phyloP scores from a whole-genome alignment of 2,113 vertebrate genomes.

The Brevimyrus niger region DNA sequence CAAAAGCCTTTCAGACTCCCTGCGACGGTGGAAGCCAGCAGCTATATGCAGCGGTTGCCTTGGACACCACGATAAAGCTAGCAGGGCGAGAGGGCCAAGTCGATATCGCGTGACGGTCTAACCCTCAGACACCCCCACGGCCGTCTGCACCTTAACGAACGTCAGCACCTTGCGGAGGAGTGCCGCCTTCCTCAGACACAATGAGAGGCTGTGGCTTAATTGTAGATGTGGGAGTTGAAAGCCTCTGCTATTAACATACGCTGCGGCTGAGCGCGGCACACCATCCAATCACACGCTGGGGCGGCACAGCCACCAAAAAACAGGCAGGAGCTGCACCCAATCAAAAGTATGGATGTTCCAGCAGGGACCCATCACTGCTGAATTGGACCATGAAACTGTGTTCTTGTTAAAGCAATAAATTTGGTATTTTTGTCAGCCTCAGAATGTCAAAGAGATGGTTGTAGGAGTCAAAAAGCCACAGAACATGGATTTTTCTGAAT shows the following conservation, averaged over 20 bases:
- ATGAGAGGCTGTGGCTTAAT: background rate
- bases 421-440: background rate
- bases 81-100: background rate
- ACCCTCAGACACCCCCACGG: background rate
- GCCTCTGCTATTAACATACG: background rate
- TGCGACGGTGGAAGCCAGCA: background rate
- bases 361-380: background rate
- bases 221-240: background rate
- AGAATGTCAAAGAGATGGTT: background rate
- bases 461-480: slow-evolving; percentile 20
- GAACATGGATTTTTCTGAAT: background rate
- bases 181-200: background rate
- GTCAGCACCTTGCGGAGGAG: background rate
- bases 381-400: background rate
- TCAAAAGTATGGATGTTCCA: background rate
- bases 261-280: background rate
- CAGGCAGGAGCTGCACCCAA: background rate
- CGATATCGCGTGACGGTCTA: background rate
- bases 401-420: background rate
- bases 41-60: background rate
- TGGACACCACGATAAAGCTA: background rate
- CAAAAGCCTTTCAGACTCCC: background rate
- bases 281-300: background rate
- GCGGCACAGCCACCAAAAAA: background rate
- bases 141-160: background rate